Percentiles rank a stretch among this genome's conserved stretches.
Conservation (phyloP, 2,113 vertebrate genomes). For the Terrapene triunguis region DNA sequence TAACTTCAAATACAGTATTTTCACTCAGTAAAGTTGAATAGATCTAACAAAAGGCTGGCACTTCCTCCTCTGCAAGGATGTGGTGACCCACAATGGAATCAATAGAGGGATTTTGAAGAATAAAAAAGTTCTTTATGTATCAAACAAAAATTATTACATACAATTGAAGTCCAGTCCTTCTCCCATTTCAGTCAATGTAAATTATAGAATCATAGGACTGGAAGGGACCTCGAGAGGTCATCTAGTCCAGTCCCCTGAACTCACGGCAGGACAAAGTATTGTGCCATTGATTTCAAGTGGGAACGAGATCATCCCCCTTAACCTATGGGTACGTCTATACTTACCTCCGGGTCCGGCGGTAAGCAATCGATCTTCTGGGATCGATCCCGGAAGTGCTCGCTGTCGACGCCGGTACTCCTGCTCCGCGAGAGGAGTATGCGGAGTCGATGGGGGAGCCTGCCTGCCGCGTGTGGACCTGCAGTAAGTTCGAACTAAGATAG, state of each 20-base stretch:
- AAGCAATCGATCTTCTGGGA: no score
- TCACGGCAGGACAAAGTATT: no score
- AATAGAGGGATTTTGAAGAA: background rate
- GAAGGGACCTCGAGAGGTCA: no score
- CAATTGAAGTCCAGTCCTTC: constrained; percentile 17
- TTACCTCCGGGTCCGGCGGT: no score
- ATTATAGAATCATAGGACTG: no score
- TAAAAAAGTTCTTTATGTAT: background rate
- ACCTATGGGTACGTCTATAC: background rate
- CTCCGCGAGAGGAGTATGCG: no score
- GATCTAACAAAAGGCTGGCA: background rate
- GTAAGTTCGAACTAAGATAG: no score
- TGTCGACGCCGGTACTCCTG: no score
- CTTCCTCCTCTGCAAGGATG: background rate
- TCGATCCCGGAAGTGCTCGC: no score
- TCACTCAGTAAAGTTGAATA: background rate
- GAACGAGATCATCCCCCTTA: background rate
- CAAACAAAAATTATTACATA: background rate
- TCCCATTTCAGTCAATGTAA: background rate
- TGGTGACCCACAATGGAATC: background rate
- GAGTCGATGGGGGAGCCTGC: no score
- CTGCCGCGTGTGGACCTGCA: no score
- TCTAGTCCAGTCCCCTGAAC: no score
- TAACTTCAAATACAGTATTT: background rate
- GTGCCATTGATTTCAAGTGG: background rate